A percentile compares a stretch with the other conserved stretches of the same genome.
These are phyloP conservation scores for Cylindroiulus punctatus DNA, from an alignment of 2,888 invertebrate genomes.

Conservation along the genomic window DNA sequence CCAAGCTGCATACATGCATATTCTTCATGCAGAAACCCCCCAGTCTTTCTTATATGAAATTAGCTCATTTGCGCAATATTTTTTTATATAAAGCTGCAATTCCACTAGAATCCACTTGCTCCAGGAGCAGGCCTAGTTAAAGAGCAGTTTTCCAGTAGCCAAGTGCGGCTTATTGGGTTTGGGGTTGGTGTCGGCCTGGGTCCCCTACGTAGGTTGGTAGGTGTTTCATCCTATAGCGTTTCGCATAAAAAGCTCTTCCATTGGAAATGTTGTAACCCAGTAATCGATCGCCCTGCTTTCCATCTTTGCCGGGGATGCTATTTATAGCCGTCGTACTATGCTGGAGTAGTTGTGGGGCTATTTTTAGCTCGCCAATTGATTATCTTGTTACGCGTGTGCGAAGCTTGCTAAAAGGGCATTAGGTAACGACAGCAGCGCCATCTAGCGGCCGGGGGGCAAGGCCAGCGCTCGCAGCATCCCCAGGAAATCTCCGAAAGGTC, in stretches of 20 bases:
- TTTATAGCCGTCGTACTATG: slow-evolving; percentile 52
- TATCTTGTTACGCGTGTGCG: slow-evolving; percentile 53
- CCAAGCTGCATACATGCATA: too few relatives aligned
- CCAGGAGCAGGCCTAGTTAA: too few relatives aligned
- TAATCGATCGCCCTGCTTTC: slow-evolving; percentile 54
- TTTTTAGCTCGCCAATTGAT: slow-evolving; percentile 54
- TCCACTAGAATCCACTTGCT: too few relatives aligned
- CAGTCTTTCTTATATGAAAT: too few relatives aligned
- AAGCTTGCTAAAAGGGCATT: slow-evolving; percentile 52
- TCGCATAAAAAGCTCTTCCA: slow-evolving; percentile 41
- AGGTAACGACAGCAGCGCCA: slow-evolving; percentile 34
- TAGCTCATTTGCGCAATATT: too few relatives aligned
- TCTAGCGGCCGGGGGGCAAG: background rate
- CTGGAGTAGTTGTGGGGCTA: slow-evolving; percentile 54
- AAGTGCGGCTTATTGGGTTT: too few relatives aligned
- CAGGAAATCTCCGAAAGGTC: background rate
- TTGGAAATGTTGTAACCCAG: slow-evolving; percentile 53
- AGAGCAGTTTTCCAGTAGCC: too few relatives aligned
- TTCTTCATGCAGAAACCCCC: too few relatives aligned
- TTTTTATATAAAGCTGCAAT: too few relatives aligned
- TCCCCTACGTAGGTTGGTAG: background rate
- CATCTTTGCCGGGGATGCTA: slow-evolving; percentile 48
- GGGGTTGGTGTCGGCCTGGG: too few relatives aligned
- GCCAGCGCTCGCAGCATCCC: background rate
- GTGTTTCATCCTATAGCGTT: slow-evolving; percentile 14